A percentile compares a stretch with the other conserved stretches of the same genome.
These are phyloP conservation scores for Chlorospingus semifuscus DNA, from an alignment of 2,797 vertebrate genomes.

Conservation along the genomic window DNA sequence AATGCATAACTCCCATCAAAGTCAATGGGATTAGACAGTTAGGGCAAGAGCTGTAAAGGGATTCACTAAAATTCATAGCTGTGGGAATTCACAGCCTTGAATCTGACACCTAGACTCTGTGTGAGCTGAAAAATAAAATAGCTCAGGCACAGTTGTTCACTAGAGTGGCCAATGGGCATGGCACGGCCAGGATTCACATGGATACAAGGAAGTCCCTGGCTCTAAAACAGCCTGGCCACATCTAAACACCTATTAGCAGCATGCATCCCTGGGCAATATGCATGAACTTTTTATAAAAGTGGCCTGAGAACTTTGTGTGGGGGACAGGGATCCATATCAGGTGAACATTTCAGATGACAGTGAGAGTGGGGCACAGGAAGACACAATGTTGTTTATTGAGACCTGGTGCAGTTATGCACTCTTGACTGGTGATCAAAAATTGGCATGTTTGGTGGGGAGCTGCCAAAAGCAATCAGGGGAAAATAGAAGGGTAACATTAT, in stretches of 20 bases:
- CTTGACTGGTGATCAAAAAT: not conserved
- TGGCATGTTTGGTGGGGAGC: not conserved
- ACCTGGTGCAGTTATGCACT: not conserved
- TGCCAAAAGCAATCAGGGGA: not conserved
- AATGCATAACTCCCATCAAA: not conserved
- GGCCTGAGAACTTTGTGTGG: not conserved
- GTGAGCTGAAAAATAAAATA: not conserved
- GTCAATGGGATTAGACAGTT: not conserved
- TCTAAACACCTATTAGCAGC: not conserved
- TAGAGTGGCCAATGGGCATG: not conserved
- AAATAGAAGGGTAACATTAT: not conserved
- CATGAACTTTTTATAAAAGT: not conserved
- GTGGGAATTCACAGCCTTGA: slow-evolving; percentile 1
- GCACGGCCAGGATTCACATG: not conserved
- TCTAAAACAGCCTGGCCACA: not conserved
- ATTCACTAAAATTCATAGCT: not conserved
- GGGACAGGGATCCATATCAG: not conserved
- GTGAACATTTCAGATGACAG: not conserved
- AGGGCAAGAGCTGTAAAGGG: not conserved
- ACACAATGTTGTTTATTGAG: not conserved
- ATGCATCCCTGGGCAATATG: rapidly evolving
- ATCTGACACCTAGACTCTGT: not conserved
- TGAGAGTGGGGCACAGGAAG: not conserved
- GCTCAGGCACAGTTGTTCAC: not conserved
- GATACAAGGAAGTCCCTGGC: not conserved